Base-by-base conservation (phyloP, 2,888 invertebrate species). In the Rotaria macrura region DNA sequence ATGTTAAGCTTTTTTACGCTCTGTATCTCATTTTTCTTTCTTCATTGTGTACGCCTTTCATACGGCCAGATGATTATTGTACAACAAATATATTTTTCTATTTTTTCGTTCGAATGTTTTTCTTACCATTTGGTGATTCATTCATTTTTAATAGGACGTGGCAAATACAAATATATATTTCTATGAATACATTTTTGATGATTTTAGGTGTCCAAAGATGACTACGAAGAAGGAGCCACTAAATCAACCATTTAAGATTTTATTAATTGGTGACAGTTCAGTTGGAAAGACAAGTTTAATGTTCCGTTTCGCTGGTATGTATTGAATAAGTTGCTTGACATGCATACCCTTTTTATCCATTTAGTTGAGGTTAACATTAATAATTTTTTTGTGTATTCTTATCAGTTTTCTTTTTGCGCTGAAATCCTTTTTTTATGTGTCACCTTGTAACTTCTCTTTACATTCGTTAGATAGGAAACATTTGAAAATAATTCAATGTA, bases 241-340 rank as follows among this genome's bases (percentile, higher is more conserved):
- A 89, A 93, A 93, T 90, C 89, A 92, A 87, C 89, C 93, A 85
- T 93, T 93, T 90, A 93, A 93, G 89, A 89, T 93, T 85, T 89
- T 93, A 87, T 89, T 93, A 52, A 93, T 93, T 88, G 93, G 92
- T 47, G 92, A 92, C 88, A 91, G 91, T 12, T 92, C 92, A 83
- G 92, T 92, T 38, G 92, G 92, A n/a, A 92, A 92, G 88, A 93
- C 93, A 79, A 93, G 93, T 89, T 91, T 93, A 87, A 89, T 93
- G 74, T 93, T 93, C 89, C 89, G 93, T 88, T 93, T 93, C 90
- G 92, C 92, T 85, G 93, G 93, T 88, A 92, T 93, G 89, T 92
- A 17, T 7, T 34, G 34, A 65, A 57, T 5, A 52, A 23, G 23
- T 52, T 23, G 23, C 7, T 52, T 4, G 23, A 52, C 0, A 4